phyloP scores from a whole-genome alignment of 2,113 vertebrate species.

The Trematocara nigrifrons region DNA sequence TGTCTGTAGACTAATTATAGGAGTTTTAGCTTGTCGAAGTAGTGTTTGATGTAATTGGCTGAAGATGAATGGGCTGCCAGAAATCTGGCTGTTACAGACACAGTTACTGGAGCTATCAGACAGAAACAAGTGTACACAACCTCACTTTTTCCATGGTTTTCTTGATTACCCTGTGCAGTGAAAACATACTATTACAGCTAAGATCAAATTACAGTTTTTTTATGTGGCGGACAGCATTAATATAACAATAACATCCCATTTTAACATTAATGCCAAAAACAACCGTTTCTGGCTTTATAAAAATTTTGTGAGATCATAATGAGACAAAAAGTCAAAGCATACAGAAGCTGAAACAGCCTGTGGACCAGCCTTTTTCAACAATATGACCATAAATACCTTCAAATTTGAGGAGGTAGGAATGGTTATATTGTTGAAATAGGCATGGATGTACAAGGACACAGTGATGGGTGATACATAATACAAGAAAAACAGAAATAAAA shows the following conservation, averaged over 20 bases:
- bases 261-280: background rate
- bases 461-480: background rate
- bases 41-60: slow-evolving; percentile 45
- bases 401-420: rapidly evolving
- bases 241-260: background rate
- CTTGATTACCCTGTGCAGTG: background rate
- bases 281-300: background rate
- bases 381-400: background rate
- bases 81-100: slow-evolving; percentile 10
- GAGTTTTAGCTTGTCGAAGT: slow-evolving; percentile 19
- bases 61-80: slow-evolving; percentile 41
- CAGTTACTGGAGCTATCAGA: slow-evolving; percentile 30
- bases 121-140: background rate
- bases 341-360: background rate
- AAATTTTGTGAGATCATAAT: background rate
- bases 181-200: background rate
- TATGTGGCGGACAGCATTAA: background rate
- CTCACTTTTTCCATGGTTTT: background rate
- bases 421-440: background rate
- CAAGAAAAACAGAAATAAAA: background rate
- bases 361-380: background rate
- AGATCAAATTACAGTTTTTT: background rate
- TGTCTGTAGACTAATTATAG: slow-evolving; percentile 33
- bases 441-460: background rate
- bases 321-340: background rate